Evolutionary conservation across 2,797 vertebrate genomes (phyloP).

Genomic region (Eremophila alpestris): DNA sequence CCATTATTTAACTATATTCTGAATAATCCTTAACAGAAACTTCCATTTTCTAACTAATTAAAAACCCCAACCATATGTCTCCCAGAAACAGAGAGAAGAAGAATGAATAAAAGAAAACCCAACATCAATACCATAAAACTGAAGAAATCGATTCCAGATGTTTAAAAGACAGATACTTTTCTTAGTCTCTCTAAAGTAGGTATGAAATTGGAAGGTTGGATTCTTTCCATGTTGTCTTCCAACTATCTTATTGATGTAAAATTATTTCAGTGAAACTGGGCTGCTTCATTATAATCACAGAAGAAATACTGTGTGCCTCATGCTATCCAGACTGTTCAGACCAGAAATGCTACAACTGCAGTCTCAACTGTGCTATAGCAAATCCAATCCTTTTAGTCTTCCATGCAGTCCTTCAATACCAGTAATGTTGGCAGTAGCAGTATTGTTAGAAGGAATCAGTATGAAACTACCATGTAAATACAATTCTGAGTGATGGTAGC

Average conservation of each 20-base stretch:
- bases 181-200: neutral
- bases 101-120: slow-evolving; percentile 1
- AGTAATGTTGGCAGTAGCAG: neutral
- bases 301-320: neutral
- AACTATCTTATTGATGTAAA: slow-evolving; percentile 18
- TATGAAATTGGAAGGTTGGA: slow-evolving; percentile 20
- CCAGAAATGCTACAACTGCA: neutral
- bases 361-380: neutral
- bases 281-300: neutral
- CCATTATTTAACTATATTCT: slow-evolving; percentile 2
- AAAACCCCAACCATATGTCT: neutral
- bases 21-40: slow-evolving; percentile 18
- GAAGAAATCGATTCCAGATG: slow-evolving; percentile 48
- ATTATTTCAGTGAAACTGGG: neutral
- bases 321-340: neutral
- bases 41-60: slow-evolving; percentile 27
- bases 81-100: neutral
- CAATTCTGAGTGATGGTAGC: neutral
- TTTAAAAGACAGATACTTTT: neutral
- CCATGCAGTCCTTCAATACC: neutral
- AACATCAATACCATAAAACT: neutral
- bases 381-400: neutral
- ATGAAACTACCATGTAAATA: neutral
- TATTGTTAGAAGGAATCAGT: neutral
- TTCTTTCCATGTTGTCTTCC: slow-evolving; percentile 1